Base-by-base conservation (phyloP, 2,888 invertebrate genomes). In the Pandemis corylana region DNA sequence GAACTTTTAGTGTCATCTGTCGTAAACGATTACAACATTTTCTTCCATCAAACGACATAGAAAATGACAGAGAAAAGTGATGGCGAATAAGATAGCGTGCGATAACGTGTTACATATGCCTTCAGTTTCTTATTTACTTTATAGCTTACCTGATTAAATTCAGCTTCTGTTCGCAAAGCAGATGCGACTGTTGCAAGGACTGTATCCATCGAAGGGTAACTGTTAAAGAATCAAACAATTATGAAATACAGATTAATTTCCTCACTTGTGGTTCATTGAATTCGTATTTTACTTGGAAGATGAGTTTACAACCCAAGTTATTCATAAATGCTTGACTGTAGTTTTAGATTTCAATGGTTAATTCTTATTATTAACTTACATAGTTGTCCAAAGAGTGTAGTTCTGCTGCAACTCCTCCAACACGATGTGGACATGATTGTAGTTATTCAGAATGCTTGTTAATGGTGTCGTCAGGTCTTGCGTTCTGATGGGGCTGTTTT, bases 371-470 rank as follows among this genome's bases (percentile, higher is more conserved):
- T 12, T 51, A 53, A n/a, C 92, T 87, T 81, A 94, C 94, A 89
- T 87, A 2, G 83, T 81, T n/a, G 78, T 86, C 86, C 95, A 92
- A 0, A 82, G 77, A 2, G 84, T 79, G 63, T 90, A 89, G 75
- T 95, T 93, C 0, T 86, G 75, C 63, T 87, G 87, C 5, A 96
- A 83, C 72, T 95, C 94, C 0, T 95, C 85, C 68, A 96, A 89
- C 0, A 96, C 96, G 0, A 95, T 80, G 4, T 91, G 85, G 0
- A 95, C 87, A 72, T 96, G 95, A 77, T 90, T 90, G 65, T 95
- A 92, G 79, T 95, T 92, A 0, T 90, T 84, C 53, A 96, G 90
- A 0, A 96, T 94, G 7, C 95, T 92, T 0, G 87, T 76, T 79
- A 95, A 82, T 66, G 91, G 95, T 0, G 90, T 85, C 0, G 90